Evolutionary conservation across 1,140 invertebrate genomes (phyloP), one percentile per base, ranked within the genome.

Genomic region (Saccostrea echinata): DNA sequence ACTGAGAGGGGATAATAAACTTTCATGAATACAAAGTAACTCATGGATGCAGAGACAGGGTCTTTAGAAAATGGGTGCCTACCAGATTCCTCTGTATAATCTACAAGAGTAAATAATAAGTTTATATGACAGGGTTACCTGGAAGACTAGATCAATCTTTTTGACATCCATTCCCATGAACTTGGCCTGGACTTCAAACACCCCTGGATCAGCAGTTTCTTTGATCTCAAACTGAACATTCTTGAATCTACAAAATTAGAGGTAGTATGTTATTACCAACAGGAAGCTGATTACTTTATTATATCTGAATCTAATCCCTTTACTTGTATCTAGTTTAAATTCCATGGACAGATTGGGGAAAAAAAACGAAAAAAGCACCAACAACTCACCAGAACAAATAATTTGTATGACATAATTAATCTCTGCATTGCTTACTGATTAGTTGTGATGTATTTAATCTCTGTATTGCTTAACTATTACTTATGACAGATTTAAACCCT

Each of bases 131-230:
- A 43, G 43, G 43, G 89, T 91, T 94, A 96, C 96, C 95, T 97
- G 94, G 86, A 95, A 96, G 88, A 97, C 96, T 24, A 97, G 95
- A 64, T 97, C 96, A 24, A 97, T 96, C 87, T 96, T 97, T 92
- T 97, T 97, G 96, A 97, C 96, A 91, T 96, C 96, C 1, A 97
- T 96, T 0, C 97, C 97, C 97, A 98, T 97, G 91, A 97, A 97
- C 91, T 97, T 97, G 18, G 97, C 97, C 90, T 96, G 96, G 0
- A 97, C 96, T 9, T 96, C 96, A 94, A 97, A 98, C 1, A 97
- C 94, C 16, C 97, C 97, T 16, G 94, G 92, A 87, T 96, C 96
- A 61, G 97, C 96, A 0, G 96, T 96, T 1, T 97, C 96, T 21
- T 95, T 95, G 84, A 98, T 97, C 93, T 97, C 97, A 94, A 98